phyloP scores from a whole-genome alignment of 2,797 vertebrate genomes.

The Anniella stebbinsi region DNA sequence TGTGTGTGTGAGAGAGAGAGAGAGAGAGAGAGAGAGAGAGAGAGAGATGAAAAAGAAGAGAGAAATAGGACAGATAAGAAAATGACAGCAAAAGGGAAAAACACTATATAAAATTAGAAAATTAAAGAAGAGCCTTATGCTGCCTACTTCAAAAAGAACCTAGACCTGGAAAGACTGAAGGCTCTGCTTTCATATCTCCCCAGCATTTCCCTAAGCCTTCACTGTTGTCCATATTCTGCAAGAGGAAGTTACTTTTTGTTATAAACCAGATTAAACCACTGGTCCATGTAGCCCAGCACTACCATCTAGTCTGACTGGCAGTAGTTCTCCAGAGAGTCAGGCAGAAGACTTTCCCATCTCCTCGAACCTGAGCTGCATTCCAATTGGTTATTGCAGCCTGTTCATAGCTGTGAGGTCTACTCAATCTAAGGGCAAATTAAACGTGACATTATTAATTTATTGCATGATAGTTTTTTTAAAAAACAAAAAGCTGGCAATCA shows the following conservation, averaged over 20 bases:
- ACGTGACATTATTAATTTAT: constrained; percentile 3
- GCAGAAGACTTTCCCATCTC: neutral
- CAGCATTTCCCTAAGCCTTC: neutral
- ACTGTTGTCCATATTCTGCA: neutral
- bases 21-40: no score
- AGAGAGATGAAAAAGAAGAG: no score
- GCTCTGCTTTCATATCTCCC: neutral
- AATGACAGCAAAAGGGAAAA: neutral
- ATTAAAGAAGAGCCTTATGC: no score
- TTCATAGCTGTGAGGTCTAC: neutral
- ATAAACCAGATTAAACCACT: neutral
- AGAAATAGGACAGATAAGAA: no score
- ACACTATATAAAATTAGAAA: neutral
- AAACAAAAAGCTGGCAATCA: neutral
- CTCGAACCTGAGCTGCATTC: neutral
- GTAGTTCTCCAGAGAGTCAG: neutral
- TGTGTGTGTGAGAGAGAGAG: no score
- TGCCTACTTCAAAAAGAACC: neutral
- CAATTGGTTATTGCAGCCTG: neutral
- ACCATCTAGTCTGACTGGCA: neutral
- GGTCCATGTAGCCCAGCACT: neutral
- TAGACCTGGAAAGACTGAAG: neutral
- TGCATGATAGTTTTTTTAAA: neutral
- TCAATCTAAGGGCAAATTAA: neutral
- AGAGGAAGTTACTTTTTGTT: no score